These are phyloP conservation scores for Drosophila austrosaltans DNA, from an alignment of 2,888 invertebrate species.

Conservation along the genomic window DNA sequence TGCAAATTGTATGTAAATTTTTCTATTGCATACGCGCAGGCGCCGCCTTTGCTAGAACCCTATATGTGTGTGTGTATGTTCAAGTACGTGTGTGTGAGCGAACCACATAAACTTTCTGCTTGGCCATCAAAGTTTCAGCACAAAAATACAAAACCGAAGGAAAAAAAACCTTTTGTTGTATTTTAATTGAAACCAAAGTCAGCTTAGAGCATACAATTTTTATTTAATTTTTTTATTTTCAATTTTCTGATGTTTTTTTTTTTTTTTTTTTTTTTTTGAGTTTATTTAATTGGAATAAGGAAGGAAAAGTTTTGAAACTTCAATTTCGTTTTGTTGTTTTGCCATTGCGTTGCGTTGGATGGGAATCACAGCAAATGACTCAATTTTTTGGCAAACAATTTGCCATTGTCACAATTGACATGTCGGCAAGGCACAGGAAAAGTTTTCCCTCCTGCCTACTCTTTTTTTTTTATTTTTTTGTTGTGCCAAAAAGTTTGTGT, in stretches of 20 bases:
- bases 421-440: background rate
- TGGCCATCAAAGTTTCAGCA: constrained; percentile 42
- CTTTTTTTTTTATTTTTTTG: constrained; percentile 25
- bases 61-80: constrained; percentile 18
- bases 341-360: background rate
- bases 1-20: constrained; percentile 74
- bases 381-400: constrained; percentile 60
- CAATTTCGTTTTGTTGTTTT: constrained; percentile 1
- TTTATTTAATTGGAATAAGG: constrained; percentile 38
- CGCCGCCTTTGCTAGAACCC: constrained; percentile 24
- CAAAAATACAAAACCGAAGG: constrained; percentile 9
- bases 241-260: constrained; percentile 2
- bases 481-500: background rate
- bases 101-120: constrained; percentile 45
- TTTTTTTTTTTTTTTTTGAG: constrained; percentile 16
- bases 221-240: background rate
- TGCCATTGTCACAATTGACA: constrained; percentile 57
- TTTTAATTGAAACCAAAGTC: constrained; percentile 55
- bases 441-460: constrained; percentile 41
- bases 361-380: constrained; percentile 52
- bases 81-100: constrained; percentile 4
- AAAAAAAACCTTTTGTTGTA: constrained; percentile 48
- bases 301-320: constrained; percentile 33
- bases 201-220: constrained; percentile 30
- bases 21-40: constrained; percentile 63